Base-by-base conservation (phyloP, 1,140 invertebrate species). In the Pantala flavescens region DNA sequence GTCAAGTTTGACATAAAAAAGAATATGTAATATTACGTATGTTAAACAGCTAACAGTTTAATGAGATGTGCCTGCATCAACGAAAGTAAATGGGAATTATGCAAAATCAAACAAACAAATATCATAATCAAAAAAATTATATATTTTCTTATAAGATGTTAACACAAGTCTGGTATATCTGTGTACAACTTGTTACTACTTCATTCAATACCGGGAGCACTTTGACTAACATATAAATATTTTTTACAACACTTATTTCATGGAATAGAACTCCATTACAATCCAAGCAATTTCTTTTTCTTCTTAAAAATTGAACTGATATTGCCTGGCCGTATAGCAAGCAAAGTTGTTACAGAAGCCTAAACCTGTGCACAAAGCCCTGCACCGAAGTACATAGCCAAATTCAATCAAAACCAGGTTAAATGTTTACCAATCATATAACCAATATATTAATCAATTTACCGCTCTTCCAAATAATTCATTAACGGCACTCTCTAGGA, bases 91-190 rank as follows among this genome's bases (percentile, higher is more conserved):
- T 19, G 49, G 49, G 49, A 63, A 63, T 63, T 1, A 63, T 63
- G n/a, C n/a, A 63, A 63, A 63, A 63, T 19, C n/a, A 16, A 63
- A 63, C 14, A 16, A 63, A 63, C 14, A 16, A 63, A 63, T 19
- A 21, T 63, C 49, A 63, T 63, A 63, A 63, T 63, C 49, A 63
- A 63, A 63, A 63, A 63, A 63, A 63, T 63, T 63, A 63, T 63
- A 63, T 63, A 63, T 63, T 63, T 63, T 63, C 49, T 63, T 63
- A 63, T 63, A 63, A 63, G 49, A 63, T 63, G 49, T 63, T 63
- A 63, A 63, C 49, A 63, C 49, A 63, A 63, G 49, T 63, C 49
- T 63, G 49, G 49, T 63, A 19, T 63, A 63, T 63, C 49, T 63
- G 49, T 63, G 49, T 63, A 63, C 49, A 63, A 63, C 49, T 63